These are phyloP conservation scores for Andricus curvator DNA, from an alignment of 2,888 invertebrate species.

Conservation along the genomic window DNA sequence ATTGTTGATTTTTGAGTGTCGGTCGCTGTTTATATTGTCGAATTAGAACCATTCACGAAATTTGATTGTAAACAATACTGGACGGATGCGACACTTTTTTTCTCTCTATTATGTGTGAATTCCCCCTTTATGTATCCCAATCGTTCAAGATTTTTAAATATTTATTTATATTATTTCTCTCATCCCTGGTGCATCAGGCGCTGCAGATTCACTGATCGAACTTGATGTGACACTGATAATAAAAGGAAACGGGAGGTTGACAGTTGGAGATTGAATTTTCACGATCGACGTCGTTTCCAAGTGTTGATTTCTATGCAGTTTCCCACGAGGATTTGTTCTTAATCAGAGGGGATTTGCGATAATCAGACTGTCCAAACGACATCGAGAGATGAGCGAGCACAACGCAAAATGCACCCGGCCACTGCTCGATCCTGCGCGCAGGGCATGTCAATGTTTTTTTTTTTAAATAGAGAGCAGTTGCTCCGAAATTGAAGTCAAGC, in stretches of 20 bases:
- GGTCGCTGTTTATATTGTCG: slow-evolving; percentile 9
- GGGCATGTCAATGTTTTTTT: not conserved
- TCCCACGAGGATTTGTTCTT: not conserved
- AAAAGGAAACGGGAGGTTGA: not conserved
- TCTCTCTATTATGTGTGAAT: not conserved
- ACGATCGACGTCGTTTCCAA: not conserved
- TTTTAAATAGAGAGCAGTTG: not conserved
- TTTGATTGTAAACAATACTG: slow-evolving; percentile 12
- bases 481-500: slow-evolving; percentile 18
- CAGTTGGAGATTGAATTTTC: not conserved
- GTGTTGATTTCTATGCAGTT: not conserved
- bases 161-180: not conserved
- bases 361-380: slow-evolving; percentile 17
- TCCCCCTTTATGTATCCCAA: not conserved
- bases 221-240: not conserved
- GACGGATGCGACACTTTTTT: slow-evolving; percentile 12
- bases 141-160: not conserved
- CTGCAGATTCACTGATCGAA: not conserved
- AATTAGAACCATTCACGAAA: not conserved
- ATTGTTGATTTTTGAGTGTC: slow-evolving; percentile 10
- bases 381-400: slow-evolving; percentile 9
- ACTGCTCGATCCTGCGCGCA: slow-evolving; percentile 25
- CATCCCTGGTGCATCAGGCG: not conserved
- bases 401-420: slow-evolving; percentile 33
- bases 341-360: not conserved